Percentiles rank a stretch among this genome's conserved stretches.
phyloP scores from a whole-genome alignment of 2,113 vertebrate species.

The Emydura subglobosa region DNA sequence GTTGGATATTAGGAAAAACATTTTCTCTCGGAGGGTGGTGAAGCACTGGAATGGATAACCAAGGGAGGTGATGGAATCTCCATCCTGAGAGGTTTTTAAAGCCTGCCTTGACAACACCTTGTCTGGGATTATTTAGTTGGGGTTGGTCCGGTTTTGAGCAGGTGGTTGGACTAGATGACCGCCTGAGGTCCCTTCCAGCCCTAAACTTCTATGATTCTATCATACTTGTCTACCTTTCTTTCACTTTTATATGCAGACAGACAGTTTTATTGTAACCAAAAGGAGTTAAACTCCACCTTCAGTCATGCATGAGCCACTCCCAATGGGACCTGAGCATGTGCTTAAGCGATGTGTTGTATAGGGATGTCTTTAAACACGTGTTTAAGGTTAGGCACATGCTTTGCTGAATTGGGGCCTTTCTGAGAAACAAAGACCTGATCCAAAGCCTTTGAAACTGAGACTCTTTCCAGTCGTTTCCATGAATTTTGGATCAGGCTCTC shows the following conservation, averaged over 20 bases:
- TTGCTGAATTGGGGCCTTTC: neutral
- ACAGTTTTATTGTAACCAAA: neutral
- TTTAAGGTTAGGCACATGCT: rapidly evolving
- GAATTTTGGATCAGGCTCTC: neutral
- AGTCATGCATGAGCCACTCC: neutral
- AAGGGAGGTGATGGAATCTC: too few relatives aligned
- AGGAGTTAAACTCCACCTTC: rapidly evolving
- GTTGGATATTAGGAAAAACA: too few relatives aligned
- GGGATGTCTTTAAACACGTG: neutral
- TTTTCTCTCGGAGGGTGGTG: too few relatives aligned
- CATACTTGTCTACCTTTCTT: rapidly evolving
- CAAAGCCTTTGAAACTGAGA: neutral
- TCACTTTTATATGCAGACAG: rapidly evolving
- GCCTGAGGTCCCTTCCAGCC: too few relatives aligned
- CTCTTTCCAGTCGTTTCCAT: rapidly evolving
- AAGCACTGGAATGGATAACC: too few relatives aligned
- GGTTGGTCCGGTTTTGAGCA: too few relatives aligned
- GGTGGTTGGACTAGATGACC: too few relatives aligned
- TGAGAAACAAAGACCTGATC: neutral
- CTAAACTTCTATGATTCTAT: rapidly evolving
- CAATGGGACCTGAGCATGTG: neutral
- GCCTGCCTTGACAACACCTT: too few relatives aligned
- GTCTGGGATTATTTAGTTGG: too few relatives aligned
- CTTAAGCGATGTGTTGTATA: rapidly evolving
- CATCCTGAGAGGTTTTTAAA: too few relatives aligned